Evolutionary conservation across 2,797 vertebrate genomes (phyloP).

Genomic region (Spinus pinus): DNA sequence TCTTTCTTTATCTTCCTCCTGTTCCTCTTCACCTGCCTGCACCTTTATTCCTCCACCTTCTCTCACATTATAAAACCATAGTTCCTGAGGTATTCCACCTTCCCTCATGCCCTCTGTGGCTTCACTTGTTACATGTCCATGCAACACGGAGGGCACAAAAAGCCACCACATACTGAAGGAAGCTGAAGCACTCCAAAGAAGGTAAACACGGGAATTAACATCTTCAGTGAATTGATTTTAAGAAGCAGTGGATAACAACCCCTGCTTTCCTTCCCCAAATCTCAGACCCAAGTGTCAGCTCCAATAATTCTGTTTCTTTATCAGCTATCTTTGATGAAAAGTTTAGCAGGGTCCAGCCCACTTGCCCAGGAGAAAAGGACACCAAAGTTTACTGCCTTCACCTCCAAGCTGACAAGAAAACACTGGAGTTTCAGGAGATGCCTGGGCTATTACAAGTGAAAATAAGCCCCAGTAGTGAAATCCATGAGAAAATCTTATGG

Average conservation of each 20-base stretch:
- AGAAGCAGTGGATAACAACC: neutral
- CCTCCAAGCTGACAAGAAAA: neutral
- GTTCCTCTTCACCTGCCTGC: neutral
- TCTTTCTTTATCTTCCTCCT: neutral
- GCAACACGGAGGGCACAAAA: neutral
- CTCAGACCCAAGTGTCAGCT: neutral
- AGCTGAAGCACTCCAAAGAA: neutral
- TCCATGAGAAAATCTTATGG: neutral
- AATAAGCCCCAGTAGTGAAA: neutral
- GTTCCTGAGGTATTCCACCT: neutral
- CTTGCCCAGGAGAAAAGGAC: neutral
- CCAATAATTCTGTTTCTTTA: neutral
- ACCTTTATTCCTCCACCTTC: neutral
- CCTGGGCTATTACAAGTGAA: neutral
- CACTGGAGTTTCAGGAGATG: neutral
- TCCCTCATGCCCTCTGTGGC: neutral
- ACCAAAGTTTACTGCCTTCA: neutral
- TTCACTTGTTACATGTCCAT: accelerated
- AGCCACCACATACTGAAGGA: neutral
- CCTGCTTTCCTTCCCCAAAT: neutral
- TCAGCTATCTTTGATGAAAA: neutral
- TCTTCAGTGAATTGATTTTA: neutral
- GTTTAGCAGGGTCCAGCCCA: neutral
- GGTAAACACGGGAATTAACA: neutral
- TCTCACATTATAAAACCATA: neutral